A percentile compares a stretch with the other conserved stretches of the same genome.
Evolutionary conservation across 2,113 vertebrate species (phyloP).

Genomic region (Phaethornis superciliosus): DNA sequence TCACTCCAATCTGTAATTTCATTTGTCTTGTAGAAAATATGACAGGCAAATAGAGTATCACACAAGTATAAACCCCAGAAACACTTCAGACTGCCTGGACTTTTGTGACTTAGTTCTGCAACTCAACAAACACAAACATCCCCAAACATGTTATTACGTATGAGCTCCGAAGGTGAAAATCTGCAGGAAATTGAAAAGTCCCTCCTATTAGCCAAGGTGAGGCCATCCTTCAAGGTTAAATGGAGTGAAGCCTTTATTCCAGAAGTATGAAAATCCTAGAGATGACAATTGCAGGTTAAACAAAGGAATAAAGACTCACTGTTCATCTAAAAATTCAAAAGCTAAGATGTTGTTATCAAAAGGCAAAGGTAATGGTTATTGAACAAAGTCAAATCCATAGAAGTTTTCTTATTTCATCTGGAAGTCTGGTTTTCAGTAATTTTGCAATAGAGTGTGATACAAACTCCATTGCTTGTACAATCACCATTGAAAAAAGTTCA

Average conservation of each 20-base stretch:
- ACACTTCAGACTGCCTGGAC: background rate
- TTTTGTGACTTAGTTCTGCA: background rate
- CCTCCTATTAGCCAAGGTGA: slow-evolving; percentile 6
- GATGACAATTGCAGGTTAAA: background rate
- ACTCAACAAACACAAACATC: background rate
- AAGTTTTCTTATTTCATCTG: no score
- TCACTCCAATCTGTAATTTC: background rate
- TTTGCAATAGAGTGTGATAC: background rate
- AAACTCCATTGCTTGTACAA: background rate
- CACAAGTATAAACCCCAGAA: background rate
- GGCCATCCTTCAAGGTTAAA: slow-evolving; percentile 51
- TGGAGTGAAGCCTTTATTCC: slow-evolving; percentile 52
- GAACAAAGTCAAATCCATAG: background rate
- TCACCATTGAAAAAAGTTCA: background rate
- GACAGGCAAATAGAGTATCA: background rate
- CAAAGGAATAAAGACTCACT: background rate
- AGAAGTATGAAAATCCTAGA: slow-evolving; percentile 25
- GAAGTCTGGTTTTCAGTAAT: background rate
- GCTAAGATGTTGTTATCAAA: background rate
- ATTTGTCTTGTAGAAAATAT: background rate
- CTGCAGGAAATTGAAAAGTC: slow-evolving; percentile 62
- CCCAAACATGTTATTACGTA: slow-evolving; percentile 30
- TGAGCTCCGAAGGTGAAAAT: slow-evolving; percentile 52
- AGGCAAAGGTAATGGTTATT: background rate
- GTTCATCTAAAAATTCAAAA: background rate